These are phyloP conservation scores for Dicycla oo DNA, from an alignment of 2,888 invertebrate genomes.

Conservation along the genomic window DNA sequence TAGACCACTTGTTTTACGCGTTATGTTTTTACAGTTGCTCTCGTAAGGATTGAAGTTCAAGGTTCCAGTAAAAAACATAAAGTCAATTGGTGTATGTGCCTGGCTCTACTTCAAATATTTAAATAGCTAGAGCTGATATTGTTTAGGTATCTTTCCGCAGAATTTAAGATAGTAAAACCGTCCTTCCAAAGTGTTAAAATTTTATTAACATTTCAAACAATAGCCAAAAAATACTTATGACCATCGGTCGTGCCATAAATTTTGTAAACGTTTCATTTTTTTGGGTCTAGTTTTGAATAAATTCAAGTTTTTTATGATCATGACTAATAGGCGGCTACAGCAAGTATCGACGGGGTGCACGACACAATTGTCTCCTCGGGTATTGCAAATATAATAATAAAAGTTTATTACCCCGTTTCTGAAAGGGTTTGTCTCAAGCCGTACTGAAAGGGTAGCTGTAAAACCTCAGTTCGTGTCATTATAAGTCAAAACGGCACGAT, in stretches of 20 bases:
- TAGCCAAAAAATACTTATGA: conserved; percentile 80
- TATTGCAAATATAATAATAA: conserved; percentile 90
- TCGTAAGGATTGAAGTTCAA: conserved; percentile 16
- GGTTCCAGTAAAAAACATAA: conserved; percentile 29
- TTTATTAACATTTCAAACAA: conserved; percentile 84
- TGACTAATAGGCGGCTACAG: conserved; percentile 85
- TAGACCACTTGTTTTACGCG: conserved; percentile 44
- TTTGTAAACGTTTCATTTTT: conserved; percentile 81
- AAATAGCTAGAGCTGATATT: conserved; percentile 28
- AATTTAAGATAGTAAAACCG: conserved; percentile 75
- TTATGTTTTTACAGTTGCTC: conserved; percentile 22
- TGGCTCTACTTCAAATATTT: conserved; percentile 50
- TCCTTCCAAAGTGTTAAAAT: conserved; percentile 84
- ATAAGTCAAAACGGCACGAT: conserved; percentile 86
- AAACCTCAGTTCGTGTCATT: conserved; percentile 78
- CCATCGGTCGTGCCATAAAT: conserved; percentile 83
- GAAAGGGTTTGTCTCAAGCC: conserved; percentile 87
- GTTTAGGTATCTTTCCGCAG: conserved; percentile 70
- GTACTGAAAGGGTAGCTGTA: conserved; percentile 86
- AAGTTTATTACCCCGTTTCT: conserved; percentile 89
- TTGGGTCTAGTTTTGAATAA: conserved; percentile 81
- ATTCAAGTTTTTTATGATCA: conserved; percentile 79
- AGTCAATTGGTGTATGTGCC: conserved; percentile 46
- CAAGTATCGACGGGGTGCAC: conserved; percentile 82
- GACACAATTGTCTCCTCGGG: conserved; percentile 80